These are phyloP conservation scores for Coilia nasus DNA, from an alignment of 2,797 vertebrate species.

Conservation along the genomic window DNA sequence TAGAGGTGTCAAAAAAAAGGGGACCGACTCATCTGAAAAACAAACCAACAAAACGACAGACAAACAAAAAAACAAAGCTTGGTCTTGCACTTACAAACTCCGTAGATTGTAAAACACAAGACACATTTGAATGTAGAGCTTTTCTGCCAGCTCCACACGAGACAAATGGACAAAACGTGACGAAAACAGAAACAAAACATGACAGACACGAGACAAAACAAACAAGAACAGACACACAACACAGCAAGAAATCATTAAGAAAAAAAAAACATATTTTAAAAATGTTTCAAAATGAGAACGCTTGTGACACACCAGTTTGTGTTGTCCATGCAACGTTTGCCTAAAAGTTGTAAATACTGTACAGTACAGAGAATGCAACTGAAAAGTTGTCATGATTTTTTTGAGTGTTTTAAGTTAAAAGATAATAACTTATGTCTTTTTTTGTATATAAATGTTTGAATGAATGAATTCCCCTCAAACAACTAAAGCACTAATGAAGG, in stretches of 20 bases:
- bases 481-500: conserved; percentile 80
- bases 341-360: conserved; percentile 75
- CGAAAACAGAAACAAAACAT: conserved; percentile 48
- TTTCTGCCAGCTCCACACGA: conserved; percentile 69
- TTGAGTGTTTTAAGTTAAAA: conserved; percentile 67
- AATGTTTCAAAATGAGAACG: conserved; percentile 56
- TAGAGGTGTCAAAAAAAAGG: neutral
- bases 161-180: conserved; percentile 51
- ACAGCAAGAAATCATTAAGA: conserved; percentile 28
- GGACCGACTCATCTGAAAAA: neutral
- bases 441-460: conserved; percentile 75
- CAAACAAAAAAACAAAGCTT: conserved; percentile 57
- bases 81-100: conserved; percentile 79
- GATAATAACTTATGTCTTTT: conserved; percentile 74
- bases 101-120: conserved; percentile 90
- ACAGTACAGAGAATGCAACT: conserved; percentile 66
- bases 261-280: conserved; percentile 53
- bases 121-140: conserved; percentile 95
- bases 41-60: conserved; percentile 5
- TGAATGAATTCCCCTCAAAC: conserved; percentile 65
- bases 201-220: conserved; percentile 55
- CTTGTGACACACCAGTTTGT: conserved; percentile 14
- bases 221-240: conserved; percentile 34
- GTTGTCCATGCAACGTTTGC: conserved; percentile 63
- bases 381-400: conserved; percentile 63